phyloP scores from a whole-genome alignment of 2,113 vertebrate genomes.

The Pongo abelii region DNA sequence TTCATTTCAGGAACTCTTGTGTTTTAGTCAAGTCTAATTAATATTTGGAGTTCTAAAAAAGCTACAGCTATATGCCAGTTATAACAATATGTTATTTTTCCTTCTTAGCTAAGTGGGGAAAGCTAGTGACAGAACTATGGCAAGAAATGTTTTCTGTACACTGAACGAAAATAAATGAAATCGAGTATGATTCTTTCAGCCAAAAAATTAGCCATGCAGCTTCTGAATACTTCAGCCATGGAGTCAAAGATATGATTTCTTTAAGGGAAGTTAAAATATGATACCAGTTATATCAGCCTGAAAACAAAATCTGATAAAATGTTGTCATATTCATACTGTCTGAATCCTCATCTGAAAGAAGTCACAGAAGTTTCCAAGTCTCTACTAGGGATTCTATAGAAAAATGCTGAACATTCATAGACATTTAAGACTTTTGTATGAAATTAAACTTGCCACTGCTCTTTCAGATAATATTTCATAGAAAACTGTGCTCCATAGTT shows the following conservation, averaged over 20 bases:
- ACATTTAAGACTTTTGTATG: neutral
- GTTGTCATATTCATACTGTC: conserved; percentile 78
- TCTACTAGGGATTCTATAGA: neutral
- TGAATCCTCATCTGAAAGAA: conserved; percentile 77
- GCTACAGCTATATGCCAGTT: neutral
- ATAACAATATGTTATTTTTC: conserved; percentile 45
- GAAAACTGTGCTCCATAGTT: neutral
- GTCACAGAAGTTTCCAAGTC: neutral
- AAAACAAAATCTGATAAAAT: conserved; percentile 85
- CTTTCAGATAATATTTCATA: neutral
- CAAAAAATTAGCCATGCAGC: conserved; percentile 62
- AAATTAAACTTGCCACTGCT: neutral
- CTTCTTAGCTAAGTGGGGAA: conserved; percentile 35
- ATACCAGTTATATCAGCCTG: conserved; percentile 77
- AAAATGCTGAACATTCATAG: neutral
- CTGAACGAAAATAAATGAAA: conserved; percentile 57
- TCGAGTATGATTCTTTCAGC: conserved; percentile 57
- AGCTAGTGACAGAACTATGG: conserved; percentile 43
- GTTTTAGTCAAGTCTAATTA: conserved; percentile 26
- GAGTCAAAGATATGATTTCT: conserved; percentile 42
- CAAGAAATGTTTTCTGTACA: conserved; percentile 21
- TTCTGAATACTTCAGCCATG: neutral
- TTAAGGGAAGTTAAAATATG: conserved; percentile 78
- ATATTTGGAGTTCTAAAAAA: conserved; percentile 12
- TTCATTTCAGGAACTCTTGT: neutral